Base-by-base conservation (phyloP, 2,888 invertebrate genomes). In the Atherix ibis region DNA sequence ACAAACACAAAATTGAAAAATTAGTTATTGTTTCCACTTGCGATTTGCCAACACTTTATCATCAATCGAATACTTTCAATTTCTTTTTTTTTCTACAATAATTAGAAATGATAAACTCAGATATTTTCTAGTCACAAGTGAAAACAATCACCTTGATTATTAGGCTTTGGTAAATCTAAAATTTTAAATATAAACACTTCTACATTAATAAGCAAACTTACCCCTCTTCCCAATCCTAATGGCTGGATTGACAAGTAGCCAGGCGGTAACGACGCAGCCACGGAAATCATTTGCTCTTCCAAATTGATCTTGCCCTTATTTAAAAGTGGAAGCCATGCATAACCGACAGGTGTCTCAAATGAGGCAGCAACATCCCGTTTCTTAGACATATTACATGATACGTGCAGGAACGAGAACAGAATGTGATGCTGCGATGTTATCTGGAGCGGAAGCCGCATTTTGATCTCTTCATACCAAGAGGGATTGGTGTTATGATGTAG, bases 331-430 rank as follows among this genome's bases (percentile, higher is more conserved):
- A 85, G 62, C 95, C 95, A 98, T 1, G 94, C 78, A 58, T 85
- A 94, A 40, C 97, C 97, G 34, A 95, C 84, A 47, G 85, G 77
- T 43, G 73, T 81, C 56, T 85, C 85, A 26, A 58, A 62, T 3
- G 54, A 42, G 12, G 81, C 70, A 38, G 75, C 74, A 19, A 75
- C 70, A 44, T 81, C 80, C 34, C 76, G 72, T 51, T 81, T 81
- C 58, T 82, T 80, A 32, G 80, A 71, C 43, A 81, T 70, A 62
- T 89, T 84, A 54, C 95, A 94, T 40, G 91, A 89, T 40, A 98
- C 83, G 58, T 97, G 97, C 52, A 85, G 81, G 64, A 97, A 95
- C 4, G 87, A 85, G 64, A 97, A 95, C 34, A 97, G 67, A 36
- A 98, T 62, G 56, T 97, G 97, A 59, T 95, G 95, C 33, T 78